Base-by-base conservation (phyloP, 2,797 vertebrate genomes). In the Cirrhinus molitorella region DNA sequence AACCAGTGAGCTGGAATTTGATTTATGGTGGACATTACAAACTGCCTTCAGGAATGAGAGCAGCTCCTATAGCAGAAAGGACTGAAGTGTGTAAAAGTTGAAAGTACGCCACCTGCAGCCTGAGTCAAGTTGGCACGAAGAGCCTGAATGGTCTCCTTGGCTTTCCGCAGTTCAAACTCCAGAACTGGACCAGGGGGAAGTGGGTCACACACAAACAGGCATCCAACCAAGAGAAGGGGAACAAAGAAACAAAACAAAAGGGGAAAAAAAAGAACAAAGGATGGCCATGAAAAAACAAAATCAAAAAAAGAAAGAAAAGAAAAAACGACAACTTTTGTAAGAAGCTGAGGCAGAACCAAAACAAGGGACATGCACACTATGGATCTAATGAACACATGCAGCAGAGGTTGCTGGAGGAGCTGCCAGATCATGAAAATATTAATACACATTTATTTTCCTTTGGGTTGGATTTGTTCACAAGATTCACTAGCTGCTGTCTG, bases 141-240 rank as follows among this genome's bases (percentile, higher is more conserved):
- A 96, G 98, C 97, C 97, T 99, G 98, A 97, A 99, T 99, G 96
- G 97, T 99, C 96, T 99, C 98, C 97, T 97, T 99, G 98, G 98
- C 98, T 99, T 99, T 99, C 97, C 98, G 98, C 92, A 99, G 98
- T 95, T 99, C 98, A 99, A 99, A 99, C 96, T 99, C 98, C 98
- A 99, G 97, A 96, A 99, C 98, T 99, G 98, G 98, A 98, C 97
- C 99, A 96, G 96, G 95, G 96, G 96, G 97, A 59, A 63, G 81
- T 81, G 81, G 79, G 83, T 79, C 83, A 82, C 96, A 96, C 96
- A 96, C 95, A 97, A 95, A 96, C 92, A 97, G 96, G 96, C 96
- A 98, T 98, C 96, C 97, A 98, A 97, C 95, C 96, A 96, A 98
- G 96, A 95, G 96, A 96, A 96, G 96, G 95, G 96, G 96, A 97